A percentile compares a stretch with the other conserved stretches of the same genome.
phyloP scores from a whole-genome alignment of 2,113 vertebrate genomes.

The Crotalus tigris region DNA sequence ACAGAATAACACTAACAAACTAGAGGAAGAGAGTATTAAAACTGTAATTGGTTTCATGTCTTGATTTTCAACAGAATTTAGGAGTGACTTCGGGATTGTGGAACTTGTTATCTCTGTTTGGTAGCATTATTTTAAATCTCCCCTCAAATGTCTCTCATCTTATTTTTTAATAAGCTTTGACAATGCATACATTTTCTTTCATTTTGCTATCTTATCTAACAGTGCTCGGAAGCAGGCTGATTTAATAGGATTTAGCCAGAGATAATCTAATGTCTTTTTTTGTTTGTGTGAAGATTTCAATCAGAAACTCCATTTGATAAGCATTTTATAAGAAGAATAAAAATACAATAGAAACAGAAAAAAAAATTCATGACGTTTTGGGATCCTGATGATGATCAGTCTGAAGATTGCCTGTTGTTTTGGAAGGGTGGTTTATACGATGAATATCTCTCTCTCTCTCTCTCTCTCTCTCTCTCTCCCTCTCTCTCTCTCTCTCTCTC shows the following conservation, averaged over 20 bases:
- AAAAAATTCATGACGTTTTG: background rate
- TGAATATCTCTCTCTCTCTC: background rate
- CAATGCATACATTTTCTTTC: background rate
- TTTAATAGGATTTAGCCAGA: background rate
- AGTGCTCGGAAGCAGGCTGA: background rate
- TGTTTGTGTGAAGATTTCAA: background rate
- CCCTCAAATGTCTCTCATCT: background rate
- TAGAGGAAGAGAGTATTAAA: background rate
- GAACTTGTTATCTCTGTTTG: background rate
- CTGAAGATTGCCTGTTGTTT: background rate
- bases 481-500: background rate
- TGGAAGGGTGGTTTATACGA: background rate
- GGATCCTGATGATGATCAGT: background rate
- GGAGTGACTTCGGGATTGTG: background rate
- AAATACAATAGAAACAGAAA: background rate
- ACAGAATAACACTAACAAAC: background rate
- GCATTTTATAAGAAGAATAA: background rate
- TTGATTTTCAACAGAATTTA: background rate
- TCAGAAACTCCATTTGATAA: background rate
- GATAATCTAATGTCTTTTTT: background rate
- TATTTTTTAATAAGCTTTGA: background rate
- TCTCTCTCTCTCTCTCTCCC: background rate
- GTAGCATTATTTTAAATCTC: background rate
- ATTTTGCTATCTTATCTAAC: background rate
- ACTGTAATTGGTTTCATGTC: background rate